Evolutionary conservation across 2,888 invertebrate genomes (phyloP).

Genomic region (Amblyjoppa fuscipennis): DNA sequence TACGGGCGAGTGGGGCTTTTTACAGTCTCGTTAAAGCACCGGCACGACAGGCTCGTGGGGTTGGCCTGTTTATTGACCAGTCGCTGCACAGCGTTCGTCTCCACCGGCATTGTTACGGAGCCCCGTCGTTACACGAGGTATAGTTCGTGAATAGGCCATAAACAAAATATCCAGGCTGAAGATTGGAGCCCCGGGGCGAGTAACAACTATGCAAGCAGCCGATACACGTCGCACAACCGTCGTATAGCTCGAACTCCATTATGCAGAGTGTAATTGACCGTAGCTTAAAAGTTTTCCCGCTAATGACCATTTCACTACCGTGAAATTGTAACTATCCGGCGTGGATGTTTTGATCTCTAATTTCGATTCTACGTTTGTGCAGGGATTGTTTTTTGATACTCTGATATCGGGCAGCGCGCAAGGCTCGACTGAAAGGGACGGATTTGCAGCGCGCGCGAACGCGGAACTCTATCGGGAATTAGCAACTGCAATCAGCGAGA

Average conservation of each 20-base stretch:
- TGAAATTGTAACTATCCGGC: background rate
- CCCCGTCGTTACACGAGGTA: constrained; percentile 4
- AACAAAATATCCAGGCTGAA: constrained; percentile 49
- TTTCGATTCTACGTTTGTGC: background rate
- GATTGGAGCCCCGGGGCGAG: constrained; percentile 7
- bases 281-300: background rate
- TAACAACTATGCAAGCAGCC: background rate
- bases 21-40: constrained; percentile 57
- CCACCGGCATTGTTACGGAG: background rate
- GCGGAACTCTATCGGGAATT: constrained; percentile 23
- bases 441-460: background rate
- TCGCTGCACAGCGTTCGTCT: background rate
- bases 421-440: background rate
- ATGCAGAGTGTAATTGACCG: background rate
- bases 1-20: constrained; percentile 42
- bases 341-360: background rate
- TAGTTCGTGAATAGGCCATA: constrained; percentile 52
- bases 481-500: constrained; percentile 22
- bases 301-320: background rate
- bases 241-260: background rate
- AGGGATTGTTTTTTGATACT: background rate
- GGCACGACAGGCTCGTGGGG: background rate
- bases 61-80: background rate
- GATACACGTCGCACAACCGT: background rate
- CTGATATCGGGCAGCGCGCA: background rate